phyloP scores from a whole-genome alignment of 2,113 vertebrate species.

The Dicerorhinus sumatrensis region DNA sequence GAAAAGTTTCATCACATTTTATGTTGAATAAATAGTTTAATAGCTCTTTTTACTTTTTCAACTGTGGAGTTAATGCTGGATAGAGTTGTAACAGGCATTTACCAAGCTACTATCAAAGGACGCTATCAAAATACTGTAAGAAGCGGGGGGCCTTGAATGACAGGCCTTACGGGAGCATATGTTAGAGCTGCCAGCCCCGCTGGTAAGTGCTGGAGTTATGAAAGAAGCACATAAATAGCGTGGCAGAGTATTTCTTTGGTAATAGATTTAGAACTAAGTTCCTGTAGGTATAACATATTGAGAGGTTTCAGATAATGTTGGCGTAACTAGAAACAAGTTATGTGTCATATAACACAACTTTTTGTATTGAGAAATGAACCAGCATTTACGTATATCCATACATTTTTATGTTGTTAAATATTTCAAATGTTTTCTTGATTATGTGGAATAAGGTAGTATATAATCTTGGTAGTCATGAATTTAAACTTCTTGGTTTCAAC shows the following conservation, averaged over 20 bases:
- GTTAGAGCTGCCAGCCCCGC: no score
- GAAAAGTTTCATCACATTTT: conserved; percentile 6
- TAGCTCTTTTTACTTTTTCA: neutral
- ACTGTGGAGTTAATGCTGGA: neutral
- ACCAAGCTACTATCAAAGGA: neutral
- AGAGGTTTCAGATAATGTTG: neutral
- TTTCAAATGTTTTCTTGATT: neutral
- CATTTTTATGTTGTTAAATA: neutral
- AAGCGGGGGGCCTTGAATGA: neutral
- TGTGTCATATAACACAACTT: neutral
- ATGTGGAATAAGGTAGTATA: neutral
- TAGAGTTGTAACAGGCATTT: neutral
- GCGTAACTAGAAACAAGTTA: neutral
- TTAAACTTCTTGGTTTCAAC: neutral
- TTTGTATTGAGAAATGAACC: neutral
- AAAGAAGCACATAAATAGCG: neutral
- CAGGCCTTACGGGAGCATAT: neutral
- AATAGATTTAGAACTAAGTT: neutral
- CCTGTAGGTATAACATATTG: neutral
- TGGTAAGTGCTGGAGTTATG: neutral
- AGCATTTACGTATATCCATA: neutral
- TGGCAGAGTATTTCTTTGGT: neutral
- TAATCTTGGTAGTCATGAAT: neutral
- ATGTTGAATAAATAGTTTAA: conserved; percentile 44
- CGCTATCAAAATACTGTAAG: neutral